phyloP scores from a whole-genome alignment of 2,113 vertebrate species.

The Lipophrys pholis region DNA sequence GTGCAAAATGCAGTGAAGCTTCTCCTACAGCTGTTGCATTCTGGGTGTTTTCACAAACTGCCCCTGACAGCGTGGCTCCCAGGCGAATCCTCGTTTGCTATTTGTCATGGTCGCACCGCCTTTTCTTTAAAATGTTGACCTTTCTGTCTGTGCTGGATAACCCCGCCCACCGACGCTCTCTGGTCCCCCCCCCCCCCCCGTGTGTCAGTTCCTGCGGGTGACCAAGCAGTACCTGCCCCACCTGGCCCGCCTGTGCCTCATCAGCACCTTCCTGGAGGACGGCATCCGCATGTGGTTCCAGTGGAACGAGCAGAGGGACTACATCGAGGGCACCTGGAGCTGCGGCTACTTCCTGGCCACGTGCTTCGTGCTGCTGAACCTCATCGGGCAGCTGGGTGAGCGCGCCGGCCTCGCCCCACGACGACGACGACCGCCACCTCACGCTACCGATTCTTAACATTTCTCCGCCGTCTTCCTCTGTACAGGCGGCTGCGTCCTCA shows the following conservation, averaged over 20 bases:
- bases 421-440: too few relatives aligned
- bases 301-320: conserved; percentile 97
- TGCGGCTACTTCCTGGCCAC: conserved; percentile 96
- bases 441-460: too few relatives aligned
- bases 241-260: conserved; percentile 94
- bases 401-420: not conserved
- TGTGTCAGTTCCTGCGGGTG: conserved; percentile 91
- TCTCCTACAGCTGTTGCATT: too few relatives aligned
- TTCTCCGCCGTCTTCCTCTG: not conserved
- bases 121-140: too few relatives aligned
- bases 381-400: conserved; percentile 95
- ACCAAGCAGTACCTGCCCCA: conserved; percentile 98
- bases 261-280: conserved; percentile 98
- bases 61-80: too few relatives aligned
- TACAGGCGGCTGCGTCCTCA: conserved; percentile 94
- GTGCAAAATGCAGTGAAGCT: too few relatives aligned
- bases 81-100: too few relatives aligned
- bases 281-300: conserved; percentile 99
- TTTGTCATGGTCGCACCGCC: too few relatives aligned
- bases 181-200: too few relatives aligned
- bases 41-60: too few relatives aligned
- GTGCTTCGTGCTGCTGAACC: conserved; percentile 93
- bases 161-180: too few relatives aligned
- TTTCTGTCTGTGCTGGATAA: too few relatives aligned
- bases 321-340: conserved; percentile 95